A percentile compares a stretch with the other conserved stretches of the same genome.
phyloP scores from a whole-genome alignment of 1,140 invertebrate genomes.

The Parasteatoda tepidariorum region DNA sequence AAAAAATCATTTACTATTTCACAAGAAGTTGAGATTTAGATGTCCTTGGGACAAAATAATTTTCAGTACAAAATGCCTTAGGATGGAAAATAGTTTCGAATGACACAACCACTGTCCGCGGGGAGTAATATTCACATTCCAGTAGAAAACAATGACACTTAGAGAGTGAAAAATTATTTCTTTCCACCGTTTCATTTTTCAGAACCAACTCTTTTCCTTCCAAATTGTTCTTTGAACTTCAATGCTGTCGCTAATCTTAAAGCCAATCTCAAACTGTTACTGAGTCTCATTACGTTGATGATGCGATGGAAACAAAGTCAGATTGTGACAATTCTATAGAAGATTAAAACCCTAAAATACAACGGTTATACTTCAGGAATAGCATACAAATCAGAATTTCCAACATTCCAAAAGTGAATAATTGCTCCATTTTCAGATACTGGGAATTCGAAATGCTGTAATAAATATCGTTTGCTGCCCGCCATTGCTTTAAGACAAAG shows the following conservation, averaged over 20 bases:
- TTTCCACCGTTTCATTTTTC: constrained; percentile 38
- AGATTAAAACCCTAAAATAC: constrained; percentile 8
- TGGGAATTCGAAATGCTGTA: constrained; percentile 38
- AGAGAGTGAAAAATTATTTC: constrained; percentile 42
- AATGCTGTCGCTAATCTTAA: constrained; percentile 2
- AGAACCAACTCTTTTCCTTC: constrained; percentile 35
- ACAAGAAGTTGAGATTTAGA: too few species aligned
- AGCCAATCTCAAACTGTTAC: not conserved
- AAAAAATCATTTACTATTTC: too few species aligned
- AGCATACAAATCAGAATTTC: constrained; percentile 40
- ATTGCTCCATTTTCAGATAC: constrained; percentile 44
- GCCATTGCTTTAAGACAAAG: constrained; percentile 13
- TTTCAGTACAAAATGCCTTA: too few species aligned
- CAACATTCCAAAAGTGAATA: constrained; percentile 40
- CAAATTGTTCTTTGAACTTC: constrained; percentile 1
- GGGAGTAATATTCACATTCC: too few species aligned
- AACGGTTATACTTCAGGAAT: constrained; percentile 19
- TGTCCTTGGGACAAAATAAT: too few species aligned
- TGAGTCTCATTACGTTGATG: constrained; percentile 20
- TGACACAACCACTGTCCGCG: too few species aligned
- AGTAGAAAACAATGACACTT: too few species aligned
- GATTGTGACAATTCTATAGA: constrained; percentile 3
- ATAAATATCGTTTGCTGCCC: constrained; percentile 23
- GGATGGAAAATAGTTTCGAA: too few species aligned
- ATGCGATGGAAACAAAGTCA: not conserved